Percentiles rank a stretch among this genome's conserved stretches.
Conservation (phyloP, 2,888 invertebrate species). For the Tolmerus cingulatus region DNA sequence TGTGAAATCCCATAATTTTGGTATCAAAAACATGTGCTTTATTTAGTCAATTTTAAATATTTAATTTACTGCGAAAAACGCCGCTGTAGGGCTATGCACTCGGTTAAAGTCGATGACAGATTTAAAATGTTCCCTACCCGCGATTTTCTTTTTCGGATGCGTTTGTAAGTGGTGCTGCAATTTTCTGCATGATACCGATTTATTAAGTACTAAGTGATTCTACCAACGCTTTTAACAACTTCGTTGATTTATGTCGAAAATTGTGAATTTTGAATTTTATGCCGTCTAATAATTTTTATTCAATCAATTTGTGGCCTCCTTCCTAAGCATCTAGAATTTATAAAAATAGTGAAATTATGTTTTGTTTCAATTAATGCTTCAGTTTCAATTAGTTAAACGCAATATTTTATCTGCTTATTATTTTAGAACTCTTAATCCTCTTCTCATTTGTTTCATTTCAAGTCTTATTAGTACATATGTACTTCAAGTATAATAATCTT, state of each 20-base stretch:
- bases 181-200: neutral
- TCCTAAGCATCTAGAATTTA: neutral
- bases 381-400: no score
- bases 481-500: no score
- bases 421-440: no score
- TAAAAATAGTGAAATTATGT: neutral
- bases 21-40: neutral
- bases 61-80: neutral
- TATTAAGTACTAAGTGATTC: neutral
- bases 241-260: neutral
- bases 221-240: neutral
- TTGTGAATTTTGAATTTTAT: neutral
- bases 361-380: neutral
- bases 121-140: neutral
- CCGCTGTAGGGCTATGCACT: neutral
- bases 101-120: neutral
- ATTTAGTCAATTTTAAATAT: neutral
- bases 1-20: neutral
- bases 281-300: neutral
- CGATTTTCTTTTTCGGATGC: neutral
- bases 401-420: no score
- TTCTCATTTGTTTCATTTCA: no score
- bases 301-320: neutral
- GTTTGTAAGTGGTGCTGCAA: neutral
- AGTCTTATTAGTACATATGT: no score